Evolutionary conservation across 2,797 vertebrate species (phyloP).

Genomic region (Phoeniculus purpureus): DNA sequence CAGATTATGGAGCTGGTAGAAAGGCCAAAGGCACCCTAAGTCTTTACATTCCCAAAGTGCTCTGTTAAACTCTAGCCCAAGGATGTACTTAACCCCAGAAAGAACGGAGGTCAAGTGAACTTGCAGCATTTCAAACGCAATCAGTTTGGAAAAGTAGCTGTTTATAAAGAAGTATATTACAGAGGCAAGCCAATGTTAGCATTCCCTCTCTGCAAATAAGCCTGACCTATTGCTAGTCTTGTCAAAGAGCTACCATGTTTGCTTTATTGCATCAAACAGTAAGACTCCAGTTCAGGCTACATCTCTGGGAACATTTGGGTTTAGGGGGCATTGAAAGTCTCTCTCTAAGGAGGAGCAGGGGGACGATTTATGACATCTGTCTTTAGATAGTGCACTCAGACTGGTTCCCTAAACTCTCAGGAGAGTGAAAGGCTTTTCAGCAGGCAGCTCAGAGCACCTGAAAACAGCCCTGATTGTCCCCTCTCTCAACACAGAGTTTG

Average conservation of each 20-base stretch:
- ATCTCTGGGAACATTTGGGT: constrained; percentile 7
- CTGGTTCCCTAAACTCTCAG: background rate
- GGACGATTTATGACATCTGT: background rate
- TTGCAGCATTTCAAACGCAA: constrained; percentile 63
- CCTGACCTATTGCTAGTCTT: constrained; percentile 30
- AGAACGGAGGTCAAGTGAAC: constrained; percentile 70
- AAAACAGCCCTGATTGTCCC: background rate
- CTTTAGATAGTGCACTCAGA: background rate
- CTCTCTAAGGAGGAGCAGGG: background rate
- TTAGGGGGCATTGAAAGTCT: background rate
- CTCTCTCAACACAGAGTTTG: background rate
- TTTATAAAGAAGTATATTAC: constrained; percentile 55
- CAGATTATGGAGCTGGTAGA: constrained; percentile 62
- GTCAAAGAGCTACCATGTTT: constrained; percentile 49
- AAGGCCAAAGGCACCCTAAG: constrained; percentile 63
- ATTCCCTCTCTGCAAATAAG: constrained; percentile 45
- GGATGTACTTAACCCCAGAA: constrained; percentile 70
- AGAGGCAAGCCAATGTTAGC: constrained; percentile 33
- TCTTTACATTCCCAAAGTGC: constrained; percentile 67
- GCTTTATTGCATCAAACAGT: background rate
- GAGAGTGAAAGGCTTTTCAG: background rate
- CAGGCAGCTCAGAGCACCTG: background rate
- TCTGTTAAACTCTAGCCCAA: constrained; percentile 65
- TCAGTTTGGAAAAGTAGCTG: constrained; percentile 45
- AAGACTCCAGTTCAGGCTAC: constrained; percentile 36